Percentiles rank a stretch among this genome's conserved stretches.
These are phyloP conservation scores for Dicyrtoma fusca DNA, from an alignment of 2,888 invertebrate species.

Conservation along the genomic window DNA sequence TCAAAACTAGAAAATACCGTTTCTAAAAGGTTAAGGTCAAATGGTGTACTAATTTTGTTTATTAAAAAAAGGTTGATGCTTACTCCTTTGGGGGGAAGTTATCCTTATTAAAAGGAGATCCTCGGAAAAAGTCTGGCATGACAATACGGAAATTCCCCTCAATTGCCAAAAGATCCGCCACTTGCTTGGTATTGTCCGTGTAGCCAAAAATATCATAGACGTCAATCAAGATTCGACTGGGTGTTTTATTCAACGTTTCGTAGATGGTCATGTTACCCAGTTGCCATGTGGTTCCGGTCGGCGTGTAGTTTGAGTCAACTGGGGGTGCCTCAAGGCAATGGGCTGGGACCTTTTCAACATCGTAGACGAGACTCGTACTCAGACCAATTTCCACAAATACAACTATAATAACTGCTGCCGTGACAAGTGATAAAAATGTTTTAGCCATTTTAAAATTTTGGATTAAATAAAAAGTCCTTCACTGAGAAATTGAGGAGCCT, in stretches of 20 bases:
- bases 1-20: too few species aligned
- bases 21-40: too few species aligned
- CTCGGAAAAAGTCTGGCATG: constrained; percentile 49
- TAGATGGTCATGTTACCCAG: constrained; percentile 18
- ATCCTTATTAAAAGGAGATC: constrained; percentile 36
- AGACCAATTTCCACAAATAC: background rate
- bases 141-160: constrained; percentile 42
- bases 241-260: constrained; percentile 38
- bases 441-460: too few species aligned
- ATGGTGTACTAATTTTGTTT: background rate
- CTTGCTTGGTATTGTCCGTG: constrained; percentile 43
- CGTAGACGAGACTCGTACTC: constrained; percentile 10
- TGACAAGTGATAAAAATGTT: background rate
- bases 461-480: too few species aligned
- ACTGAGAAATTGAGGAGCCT: too few species aligned
- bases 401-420: background rate
- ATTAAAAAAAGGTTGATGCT: background rate
- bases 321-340: constrained; percentile 9
- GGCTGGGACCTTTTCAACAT: constrained; percentile 19
- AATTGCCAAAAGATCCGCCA: constrained; percentile 44
- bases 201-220: constrained; percentile 51
- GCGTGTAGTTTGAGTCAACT: constrained; percentile 31
- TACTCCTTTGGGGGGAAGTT: constrained; percentile 24
- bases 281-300: constrained; percentile 1
- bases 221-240: constrained; percentile 43